Base-by-base conservation (phyloP, 2,113 vertebrate species). In the Octodon degus region DNA sequence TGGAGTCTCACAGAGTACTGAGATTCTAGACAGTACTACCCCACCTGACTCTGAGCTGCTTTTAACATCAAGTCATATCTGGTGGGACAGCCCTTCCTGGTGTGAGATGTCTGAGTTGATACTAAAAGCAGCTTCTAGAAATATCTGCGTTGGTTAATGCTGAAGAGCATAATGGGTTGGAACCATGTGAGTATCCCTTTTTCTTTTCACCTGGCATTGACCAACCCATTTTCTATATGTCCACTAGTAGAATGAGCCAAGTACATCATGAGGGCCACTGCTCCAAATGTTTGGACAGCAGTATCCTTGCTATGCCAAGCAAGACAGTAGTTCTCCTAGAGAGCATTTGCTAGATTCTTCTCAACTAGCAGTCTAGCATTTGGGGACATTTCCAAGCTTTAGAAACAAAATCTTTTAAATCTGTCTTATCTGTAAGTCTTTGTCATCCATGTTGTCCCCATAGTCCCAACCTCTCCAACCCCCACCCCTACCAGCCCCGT, bases 51-150 rank as follows among this genome's bases (percentile, higher is more conserved):
- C 77, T 34, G 24, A 74, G 20, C 34, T 85, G 17, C 62, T 86
- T 89, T 62, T 81, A 47, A 70, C 34, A 83, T 93, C 72, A 91
- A 74, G 63, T 32, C 53, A 83, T 4, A 25, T 94, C 50, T 6
- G 37, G 32, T 91, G 24, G 79, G 19, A 19, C 34, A 84, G 20
- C 6, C 76, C 85, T 81, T n/a, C 24, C 22, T 62, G 10, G 10
- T 86, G 25, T 68, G n/a, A 90, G 12, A 20, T 92, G 27, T 92
- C 50, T 86, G 24, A 88, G 24, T 85, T 53, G 55, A 53, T 70
- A 47, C 76, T 80, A 40, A 94, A 92, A 84, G 50, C 63, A 81
- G 67, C n/a, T 89, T 86, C 30, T 82, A 89, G 82, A 83, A 90
- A 37, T 81, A 50, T 68, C 20, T 24, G 40, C 22, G 32, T 12